Percentiles rank a stretch among this genome's conserved stretches.
phyloP scores from a whole-genome alignment of 2,113 vertebrate species.

The Anas platyrhynchos region DNA sequence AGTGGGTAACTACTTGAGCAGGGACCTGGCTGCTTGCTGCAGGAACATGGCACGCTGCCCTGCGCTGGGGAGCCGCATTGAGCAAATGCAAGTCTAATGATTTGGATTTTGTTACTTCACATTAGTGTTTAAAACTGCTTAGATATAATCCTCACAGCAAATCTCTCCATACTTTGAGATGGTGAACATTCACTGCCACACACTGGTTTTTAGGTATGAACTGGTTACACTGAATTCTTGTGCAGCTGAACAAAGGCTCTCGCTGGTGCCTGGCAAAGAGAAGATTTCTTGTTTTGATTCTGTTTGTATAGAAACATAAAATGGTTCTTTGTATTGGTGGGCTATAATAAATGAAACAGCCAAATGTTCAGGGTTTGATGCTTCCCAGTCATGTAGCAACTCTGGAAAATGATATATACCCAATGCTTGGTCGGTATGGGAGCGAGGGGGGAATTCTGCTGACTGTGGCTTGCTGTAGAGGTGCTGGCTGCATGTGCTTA shows the following conservation, averaged over 20 bases:
- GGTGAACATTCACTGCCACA: not conserved
- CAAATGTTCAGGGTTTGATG: not conserved
- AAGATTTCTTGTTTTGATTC: slow-evolving; percentile 22
- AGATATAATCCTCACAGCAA: slow-evolving; percentile 65
- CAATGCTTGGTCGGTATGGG: not conserved
- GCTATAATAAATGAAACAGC: not conserved
- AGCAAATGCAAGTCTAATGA: slow-evolving; percentile 66
- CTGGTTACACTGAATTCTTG: slow-evolving; percentile 41
- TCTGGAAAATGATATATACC: not conserved
- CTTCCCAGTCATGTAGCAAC: not conserved
- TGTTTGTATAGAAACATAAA: slow-evolving; percentile 22
- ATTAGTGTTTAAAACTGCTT: slow-evolving; percentile 68
- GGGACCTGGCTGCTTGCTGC: not conserved
- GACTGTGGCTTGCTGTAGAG: not conserved
- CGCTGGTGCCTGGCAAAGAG: slow-evolving; percentile 29
- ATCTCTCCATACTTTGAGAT: slow-evolving; percentile 40
- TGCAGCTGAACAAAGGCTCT: slow-evolving; percentile 56
- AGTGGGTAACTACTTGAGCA: not conserved
- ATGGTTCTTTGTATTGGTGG: not conserved
- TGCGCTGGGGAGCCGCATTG: not conserved
- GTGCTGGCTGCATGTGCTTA: not conserved
- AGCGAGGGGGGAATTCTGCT: not conserved
- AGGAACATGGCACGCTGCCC: slow-evolving; percentile 24
- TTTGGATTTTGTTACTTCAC: slow-evolving; percentile 64
- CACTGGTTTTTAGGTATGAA: slow-evolving; percentile 3